Base-by-base conservation (phyloP, 2,888 invertebrate genomes). In the Glaucopsyche alexis region DNA sequence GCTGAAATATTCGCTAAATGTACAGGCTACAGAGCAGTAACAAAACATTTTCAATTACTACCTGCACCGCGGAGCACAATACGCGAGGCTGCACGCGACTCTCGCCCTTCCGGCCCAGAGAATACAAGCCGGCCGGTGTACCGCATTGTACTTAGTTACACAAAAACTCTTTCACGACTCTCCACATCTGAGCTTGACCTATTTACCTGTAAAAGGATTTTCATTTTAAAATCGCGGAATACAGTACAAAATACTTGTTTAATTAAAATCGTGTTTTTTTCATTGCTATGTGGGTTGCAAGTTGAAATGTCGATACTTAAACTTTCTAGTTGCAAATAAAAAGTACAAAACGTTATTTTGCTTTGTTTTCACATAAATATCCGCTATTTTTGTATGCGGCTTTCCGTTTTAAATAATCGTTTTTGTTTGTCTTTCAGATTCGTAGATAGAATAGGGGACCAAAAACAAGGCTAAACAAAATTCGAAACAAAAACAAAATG, bases 31-130 rank as follows among this genome's bases (percentile, higher is more conserved):
- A 29, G 38, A 50, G 66, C 38, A 45, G 72, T 74, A 78, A 79
- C 74, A 76, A 75, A 78, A 75, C 76, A 76, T 79, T 79, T 79
- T 81, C 81, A 79, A 80, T 82, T 81, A 79, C 78, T 73, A 75
- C 52, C 50, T 71, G 52, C 13, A 64, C 38, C 45, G n/a, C 38
- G 8, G 60, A 29, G 29, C 42, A 72, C 72, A 72, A 72, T 66
- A 50, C 50, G 50, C 40, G 6, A 47, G 49, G 49, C 19, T 7
- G 16, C 19, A 14, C 52, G 29, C 49, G 69, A 47, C 47, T 19
- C 49, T 29, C 45, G 49, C 19, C 8, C 69, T 47, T 14, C 71
- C 72, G 74, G 75, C 76, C 77, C 79, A 77, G 2, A 1, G 29
- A 60, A 60, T 60, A 55, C 11, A 60, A 13, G 11, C 13, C 47